Base-by-base conservation (phyloP, 2,797 vertebrate species). In the Parauchenoglanis punctatus region DNA sequence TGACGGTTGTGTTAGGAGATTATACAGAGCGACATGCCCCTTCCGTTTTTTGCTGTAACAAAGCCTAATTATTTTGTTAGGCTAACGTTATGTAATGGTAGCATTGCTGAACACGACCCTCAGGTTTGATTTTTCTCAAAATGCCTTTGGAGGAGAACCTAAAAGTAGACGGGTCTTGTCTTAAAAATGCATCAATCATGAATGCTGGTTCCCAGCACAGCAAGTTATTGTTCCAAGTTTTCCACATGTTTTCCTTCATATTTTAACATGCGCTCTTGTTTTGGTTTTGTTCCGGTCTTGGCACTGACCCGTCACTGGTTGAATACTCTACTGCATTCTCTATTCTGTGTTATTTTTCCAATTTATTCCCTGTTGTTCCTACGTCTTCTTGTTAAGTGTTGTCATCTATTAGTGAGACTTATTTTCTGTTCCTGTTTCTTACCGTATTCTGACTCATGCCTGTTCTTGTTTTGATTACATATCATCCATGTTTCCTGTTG, bases 301-400 rank as follows among this genome's bases (percentile, higher is more conserved):
- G 35, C 20, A 8, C 35, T 4, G 40, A 44, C 70, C 40, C 11
- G 3, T 44, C 40, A 44, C 12, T 68, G 13, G 3, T 68, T 1
- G 68, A 72, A 11, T 23, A 6, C 31, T 28, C 15, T 2, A 35
- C 3, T 70, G 67, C 8, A 35, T 35, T 35, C 72, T 15, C 23
- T n/a, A 25, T 49, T 17, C n/a, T 49, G 23, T 28, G 25, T 73
- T 46, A 44, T 40, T 67, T 67, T 67, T 5, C 17, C 8, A 44
- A 31, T 73, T 76, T 75, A 49, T 52, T n/a, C 23, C 23, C 72
- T 49, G 72, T 15, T 75, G 72, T 75, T 75, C 44, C 70, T 40
- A 70, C 35, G 40, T 40, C 31, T 23, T 40, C 31, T 20, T 44
- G 68, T 72, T 40, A 23, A 44, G 35, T 13, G 23, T 73, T 49